Conservation (phyloP, 2,888 invertebrate genomes). For the Noctua pronuba region DNA sequence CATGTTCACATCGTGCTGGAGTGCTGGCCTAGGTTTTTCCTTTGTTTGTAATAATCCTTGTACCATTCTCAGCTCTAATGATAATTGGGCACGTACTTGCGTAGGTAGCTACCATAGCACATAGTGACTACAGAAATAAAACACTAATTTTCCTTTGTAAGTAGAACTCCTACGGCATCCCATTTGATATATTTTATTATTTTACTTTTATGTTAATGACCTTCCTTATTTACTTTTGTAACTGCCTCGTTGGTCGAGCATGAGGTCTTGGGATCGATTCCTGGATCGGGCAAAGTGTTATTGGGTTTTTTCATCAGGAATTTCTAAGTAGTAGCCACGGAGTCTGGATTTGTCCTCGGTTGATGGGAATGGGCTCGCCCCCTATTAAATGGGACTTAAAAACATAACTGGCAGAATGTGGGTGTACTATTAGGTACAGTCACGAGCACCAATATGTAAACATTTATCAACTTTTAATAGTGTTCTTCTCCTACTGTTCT, state of each 20-base stretch:
- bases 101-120: not conserved
- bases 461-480: too few species aligned
- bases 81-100: conserved; percentile 12
- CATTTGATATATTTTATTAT: not conserved
- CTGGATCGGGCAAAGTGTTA: not conserved
- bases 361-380: not conserved
- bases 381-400: not conserved
- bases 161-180: not conserved
- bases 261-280: not conserved
- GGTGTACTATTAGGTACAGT: not conserved
- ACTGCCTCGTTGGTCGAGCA: not conserved
- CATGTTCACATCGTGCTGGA: not conserved
- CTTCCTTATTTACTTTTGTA: not conserved
- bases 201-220: not conserved
- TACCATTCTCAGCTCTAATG: not conserved
- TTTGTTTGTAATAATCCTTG: conserved; percentile 6
- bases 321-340: not conserved
- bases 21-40: conserved; percentile 1
- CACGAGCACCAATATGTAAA: too few species aligned
- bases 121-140: not conserved
- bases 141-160: not conserved
- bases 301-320: not conserved
- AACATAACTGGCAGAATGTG: too few species aligned
- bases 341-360: not conserved
- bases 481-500: too few species aligned